phyloP scores from a whole-genome alignment of 2,113 vertebrate genomes.

The Cinclus mexicanus region DNA sequence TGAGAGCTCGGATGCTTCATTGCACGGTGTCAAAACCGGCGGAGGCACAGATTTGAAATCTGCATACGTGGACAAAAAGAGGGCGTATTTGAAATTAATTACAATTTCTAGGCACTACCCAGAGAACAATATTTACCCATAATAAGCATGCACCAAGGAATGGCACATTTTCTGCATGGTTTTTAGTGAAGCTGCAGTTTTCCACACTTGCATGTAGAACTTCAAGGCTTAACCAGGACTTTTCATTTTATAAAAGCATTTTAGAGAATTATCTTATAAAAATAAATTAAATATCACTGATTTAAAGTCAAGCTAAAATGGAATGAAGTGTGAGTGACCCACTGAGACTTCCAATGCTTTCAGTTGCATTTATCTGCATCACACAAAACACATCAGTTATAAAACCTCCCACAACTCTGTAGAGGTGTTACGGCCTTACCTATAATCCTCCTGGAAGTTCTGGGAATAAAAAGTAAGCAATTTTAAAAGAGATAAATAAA shows the following conservation, averaged over 20 bases:
- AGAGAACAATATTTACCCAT: slow-evolving; percentile 1
- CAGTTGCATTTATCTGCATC: neutral
- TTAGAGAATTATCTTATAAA: neutral
- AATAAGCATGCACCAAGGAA: neutral
- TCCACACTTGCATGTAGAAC: neutral
- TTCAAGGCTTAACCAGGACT: neutral
- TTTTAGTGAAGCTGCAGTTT: neutral
- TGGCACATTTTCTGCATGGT: neutral
- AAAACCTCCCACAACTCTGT: neutral
- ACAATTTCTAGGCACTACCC: neutral
- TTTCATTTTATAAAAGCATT: neutral
- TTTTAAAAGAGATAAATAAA: neutral
- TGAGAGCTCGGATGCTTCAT: slow-evolving; percentile 24
- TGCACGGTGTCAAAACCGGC: slow-evolving; percentile 20
- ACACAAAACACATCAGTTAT: neutral
- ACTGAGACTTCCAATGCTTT: neutral
- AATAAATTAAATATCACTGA: neutral
- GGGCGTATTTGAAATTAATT: slow-evolving; percentile 28
- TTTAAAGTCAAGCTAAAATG: neutral
- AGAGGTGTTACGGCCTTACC: neutral
- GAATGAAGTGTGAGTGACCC: neutral
- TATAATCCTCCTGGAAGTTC: neutral
- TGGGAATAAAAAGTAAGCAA: neutral
- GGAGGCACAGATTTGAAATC: slow-evolving; percentile 60
- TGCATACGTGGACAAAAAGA: slow-evolving; percentile 47